Conservation (phyloP, 1,140 invertebrate genomes). For the Zeugodacus cucurbitae region DNA sequence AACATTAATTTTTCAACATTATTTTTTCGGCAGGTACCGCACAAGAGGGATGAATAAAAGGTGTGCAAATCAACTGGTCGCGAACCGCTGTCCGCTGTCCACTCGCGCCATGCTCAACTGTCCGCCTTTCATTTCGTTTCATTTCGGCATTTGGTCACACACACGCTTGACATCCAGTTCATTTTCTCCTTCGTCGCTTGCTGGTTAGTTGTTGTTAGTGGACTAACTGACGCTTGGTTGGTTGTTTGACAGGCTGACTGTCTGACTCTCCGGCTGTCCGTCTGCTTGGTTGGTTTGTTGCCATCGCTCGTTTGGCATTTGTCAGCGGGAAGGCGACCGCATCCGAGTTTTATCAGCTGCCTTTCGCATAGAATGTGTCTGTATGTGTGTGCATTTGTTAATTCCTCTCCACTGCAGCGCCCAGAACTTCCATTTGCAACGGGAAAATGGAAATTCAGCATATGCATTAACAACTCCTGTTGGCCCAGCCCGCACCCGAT, state of each 20-base stretch:
- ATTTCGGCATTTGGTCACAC: neutral
- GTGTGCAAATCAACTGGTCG: neutral
- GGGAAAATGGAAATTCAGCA: neutral
- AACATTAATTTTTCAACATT: neutral
- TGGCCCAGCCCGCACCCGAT: neutral
- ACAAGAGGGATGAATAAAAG: neutral
- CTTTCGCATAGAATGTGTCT: neutral
- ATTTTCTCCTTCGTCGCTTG: conserved; percentile 4
- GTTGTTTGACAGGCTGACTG: neutral
- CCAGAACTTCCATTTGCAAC: neutral
- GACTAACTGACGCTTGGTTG: neutral
- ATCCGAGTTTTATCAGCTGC: neutral
- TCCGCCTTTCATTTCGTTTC: conserved; percentile 25
- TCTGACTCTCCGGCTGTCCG: neutral
- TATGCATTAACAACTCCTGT: neutral
- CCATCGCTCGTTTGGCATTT: neutral
- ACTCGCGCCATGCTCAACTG: neutral
- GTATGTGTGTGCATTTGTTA: neutral
- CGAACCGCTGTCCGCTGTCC: neutral
- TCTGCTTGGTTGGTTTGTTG: neutral
- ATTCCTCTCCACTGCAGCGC: neutral
- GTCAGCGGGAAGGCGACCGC: neutral
- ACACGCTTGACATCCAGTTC: neutral
- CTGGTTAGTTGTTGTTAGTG: neutral
- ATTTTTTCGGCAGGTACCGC: neutral